phyloP scores from a whole-genome alignment of 2,113 vertebrate species.

The Platanista minor region DNA sequence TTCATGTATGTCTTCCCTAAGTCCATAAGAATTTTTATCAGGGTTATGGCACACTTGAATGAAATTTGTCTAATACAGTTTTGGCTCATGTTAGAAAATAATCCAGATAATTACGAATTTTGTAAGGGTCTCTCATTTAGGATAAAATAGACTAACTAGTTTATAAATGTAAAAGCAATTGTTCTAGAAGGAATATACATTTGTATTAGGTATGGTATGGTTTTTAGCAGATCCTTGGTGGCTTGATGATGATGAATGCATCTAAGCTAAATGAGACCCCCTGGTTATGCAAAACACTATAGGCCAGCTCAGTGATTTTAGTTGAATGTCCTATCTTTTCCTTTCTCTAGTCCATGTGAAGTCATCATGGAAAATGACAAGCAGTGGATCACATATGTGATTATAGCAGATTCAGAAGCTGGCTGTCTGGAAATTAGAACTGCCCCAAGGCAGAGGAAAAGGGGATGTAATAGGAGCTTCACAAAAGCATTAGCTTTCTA shows the following conservation, averaged over 20 bases:
- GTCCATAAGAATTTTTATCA: neutral
- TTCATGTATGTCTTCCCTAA: neutral
- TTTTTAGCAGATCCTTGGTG: neutral
- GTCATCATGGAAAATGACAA: slow-evolving; percentile 1
- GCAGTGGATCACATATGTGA: neutral
- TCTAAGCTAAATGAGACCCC: neutral
- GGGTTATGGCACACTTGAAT: neutral
- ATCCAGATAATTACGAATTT: neutral
- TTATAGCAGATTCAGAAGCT: neutral
- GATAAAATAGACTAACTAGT: neutral
- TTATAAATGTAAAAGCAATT: neutral
- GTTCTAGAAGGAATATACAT: neutral
- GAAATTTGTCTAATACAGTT: slow-evolving; percentile 17
- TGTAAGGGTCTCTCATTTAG: neutral
- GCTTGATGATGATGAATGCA: neutral
- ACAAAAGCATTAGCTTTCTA: neutral
- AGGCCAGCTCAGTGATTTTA: neutral
- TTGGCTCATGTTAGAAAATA: slow-evolving; percentile 12
- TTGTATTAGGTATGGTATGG: neutral
- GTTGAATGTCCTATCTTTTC: neutral
- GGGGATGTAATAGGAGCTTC: neutral
- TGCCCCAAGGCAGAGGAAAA: neutral
- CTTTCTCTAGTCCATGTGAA: neutral
- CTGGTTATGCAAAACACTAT: neutral
- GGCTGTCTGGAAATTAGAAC: neutral